Conservation (phyloP, 1,140 invertebrate species). For the Drosophila nikananu region DNA sequence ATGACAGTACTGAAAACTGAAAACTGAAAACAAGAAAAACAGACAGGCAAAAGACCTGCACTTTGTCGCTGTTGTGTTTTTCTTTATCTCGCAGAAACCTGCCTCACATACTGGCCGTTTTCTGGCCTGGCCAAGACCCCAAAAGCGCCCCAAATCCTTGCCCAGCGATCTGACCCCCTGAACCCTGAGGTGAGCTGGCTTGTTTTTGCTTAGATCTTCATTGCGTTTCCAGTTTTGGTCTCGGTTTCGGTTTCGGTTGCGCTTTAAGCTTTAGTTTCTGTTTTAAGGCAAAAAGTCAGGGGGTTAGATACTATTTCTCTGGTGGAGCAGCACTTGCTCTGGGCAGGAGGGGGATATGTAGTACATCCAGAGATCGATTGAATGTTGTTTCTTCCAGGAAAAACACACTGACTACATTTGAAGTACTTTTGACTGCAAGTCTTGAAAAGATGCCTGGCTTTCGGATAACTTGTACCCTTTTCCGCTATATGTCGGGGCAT, state of each 20-base stretch:
- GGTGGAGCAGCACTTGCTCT: conserved; percentile 26
- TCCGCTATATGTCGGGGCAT: conserved; percentile 20
- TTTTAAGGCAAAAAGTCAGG: conserved; percentile 51
- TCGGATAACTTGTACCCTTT: conserved; percentile 15
- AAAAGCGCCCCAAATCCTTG: conserved; percentile 47
- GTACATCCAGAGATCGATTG: background rate
- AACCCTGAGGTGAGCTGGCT: conserved; percentile 13
- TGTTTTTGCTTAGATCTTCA: conserved; percentile 31
- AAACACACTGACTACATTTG: background rate
- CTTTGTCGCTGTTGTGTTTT: conserved; percentile 7
- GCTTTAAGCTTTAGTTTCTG: conserved; percentile 1
- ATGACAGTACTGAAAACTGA: conserved; percentile 41
- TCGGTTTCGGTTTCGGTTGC: conserved; percentile 1
- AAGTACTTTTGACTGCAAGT: background rate
- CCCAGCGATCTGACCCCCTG: conserved; percentile 28
- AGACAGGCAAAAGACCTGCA: conserved; percentile 12
- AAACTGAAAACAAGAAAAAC: conserved; percentile 5
- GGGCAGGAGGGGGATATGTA: background rate
- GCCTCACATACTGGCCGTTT: conserved; percentile 18
- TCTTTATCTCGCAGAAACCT: conserved; percentile 16
- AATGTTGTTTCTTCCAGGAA: background rate
- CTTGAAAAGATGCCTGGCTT: background rate
- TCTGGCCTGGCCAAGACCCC: conserved; percentile 65
- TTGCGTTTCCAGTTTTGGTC: conserved; percentile 21
- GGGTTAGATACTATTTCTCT: conserved; percentile 10